phyloP scores from a whole-genome alignment of 2,113 vertebrate species.

The Clarias macrocephalus region DNA sequence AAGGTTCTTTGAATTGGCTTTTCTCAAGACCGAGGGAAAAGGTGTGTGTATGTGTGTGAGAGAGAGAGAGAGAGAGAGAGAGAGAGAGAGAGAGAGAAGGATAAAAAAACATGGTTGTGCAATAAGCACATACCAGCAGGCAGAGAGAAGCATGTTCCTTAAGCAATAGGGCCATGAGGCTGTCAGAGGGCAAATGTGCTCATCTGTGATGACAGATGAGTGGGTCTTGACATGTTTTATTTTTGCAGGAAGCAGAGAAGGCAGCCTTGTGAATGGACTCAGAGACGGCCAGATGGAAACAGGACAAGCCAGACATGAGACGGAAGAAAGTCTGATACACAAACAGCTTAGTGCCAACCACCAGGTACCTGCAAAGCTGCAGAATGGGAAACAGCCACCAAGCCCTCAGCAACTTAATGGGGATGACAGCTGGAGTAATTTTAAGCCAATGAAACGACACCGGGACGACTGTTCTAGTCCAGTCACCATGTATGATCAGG shows the following conservation, averaged over 20 bases:
- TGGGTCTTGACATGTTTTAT: slow-evolving; percentile 29
- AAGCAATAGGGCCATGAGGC: background rate
- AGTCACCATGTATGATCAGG: slow-evolving; percentile 70
- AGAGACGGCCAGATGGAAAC: slow-evolving; percentile 98
- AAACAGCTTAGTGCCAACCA: slow-evolving; percentile 74
- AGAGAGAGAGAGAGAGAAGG: background rate
- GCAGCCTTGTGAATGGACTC: slow-evolving; percentile 94
- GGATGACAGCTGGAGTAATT: slow-evolving; percentile 74
- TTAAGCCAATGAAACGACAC: slow-evolving; percentile 76
- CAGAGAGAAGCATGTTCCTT: background rate
- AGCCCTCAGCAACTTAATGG: slow-evolving; percentile 77
- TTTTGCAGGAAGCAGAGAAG: slow-evolving; percentile 77
- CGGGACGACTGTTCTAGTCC: slow-evolving; percentile 74
- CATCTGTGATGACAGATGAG: background rate
- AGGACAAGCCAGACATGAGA: slow-evolving; percentile 88
- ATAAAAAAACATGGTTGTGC: background rate
- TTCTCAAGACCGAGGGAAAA: no score
- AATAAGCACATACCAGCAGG: background rate
- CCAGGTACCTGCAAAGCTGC: slow-evolving; percentile 76
- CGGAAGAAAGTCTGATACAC: slow-evolving; percentile 87
- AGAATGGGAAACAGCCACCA: slow-evolving; percentile 81
- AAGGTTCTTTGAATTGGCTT: no score
- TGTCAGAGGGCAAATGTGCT: background rate
- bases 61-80: background rate
- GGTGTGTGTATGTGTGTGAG: no score